Conservation (phyloP, 2,113 vertebrate species). For the Hylia prasina region DNA sequence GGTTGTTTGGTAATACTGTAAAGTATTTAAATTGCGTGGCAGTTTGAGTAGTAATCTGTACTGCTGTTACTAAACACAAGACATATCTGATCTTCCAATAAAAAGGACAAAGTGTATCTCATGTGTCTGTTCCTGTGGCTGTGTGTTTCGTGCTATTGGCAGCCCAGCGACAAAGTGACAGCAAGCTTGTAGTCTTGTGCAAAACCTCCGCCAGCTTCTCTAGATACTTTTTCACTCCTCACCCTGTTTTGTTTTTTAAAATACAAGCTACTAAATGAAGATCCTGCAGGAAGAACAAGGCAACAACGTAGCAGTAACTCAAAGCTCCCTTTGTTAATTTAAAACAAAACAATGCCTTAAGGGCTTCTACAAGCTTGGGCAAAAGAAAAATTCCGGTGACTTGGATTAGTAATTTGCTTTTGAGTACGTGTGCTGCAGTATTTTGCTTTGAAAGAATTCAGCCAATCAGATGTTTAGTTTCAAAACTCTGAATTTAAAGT, state of each 20-base stretch:
- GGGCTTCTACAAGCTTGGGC: conserved; percentile 9
- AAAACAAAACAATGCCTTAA: not conserved
- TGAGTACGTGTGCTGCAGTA: not conserved
- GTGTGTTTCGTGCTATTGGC: not conserved
- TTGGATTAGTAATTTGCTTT: conserved; percentile 1
- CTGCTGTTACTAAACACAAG: not conserved
- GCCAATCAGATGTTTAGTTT: not conserved
- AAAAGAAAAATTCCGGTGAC: not conserved
- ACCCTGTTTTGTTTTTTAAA: not conserved
- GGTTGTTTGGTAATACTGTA: not conserved
- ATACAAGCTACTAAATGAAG: not conserved
- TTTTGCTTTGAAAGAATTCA: not conserved
- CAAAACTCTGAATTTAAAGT: not conserved
- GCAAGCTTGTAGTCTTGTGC: not conserved
- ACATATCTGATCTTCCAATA: not conserved
- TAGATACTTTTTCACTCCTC: not conserved
- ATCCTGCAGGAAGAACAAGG: not conserved
- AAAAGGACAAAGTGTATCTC: not conserved
- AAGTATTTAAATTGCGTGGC: not conserved
- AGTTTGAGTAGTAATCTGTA: not conserved
- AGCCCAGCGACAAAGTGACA: not conserved
- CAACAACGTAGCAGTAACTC: not conserved
- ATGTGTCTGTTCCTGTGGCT: not conserved
- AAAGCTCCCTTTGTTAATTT: not conserved
- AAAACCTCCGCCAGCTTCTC: not conserved